Conservation (phyloP, 2,113 vertebrate species). For the Rhizomys pruinosus region DNA sequence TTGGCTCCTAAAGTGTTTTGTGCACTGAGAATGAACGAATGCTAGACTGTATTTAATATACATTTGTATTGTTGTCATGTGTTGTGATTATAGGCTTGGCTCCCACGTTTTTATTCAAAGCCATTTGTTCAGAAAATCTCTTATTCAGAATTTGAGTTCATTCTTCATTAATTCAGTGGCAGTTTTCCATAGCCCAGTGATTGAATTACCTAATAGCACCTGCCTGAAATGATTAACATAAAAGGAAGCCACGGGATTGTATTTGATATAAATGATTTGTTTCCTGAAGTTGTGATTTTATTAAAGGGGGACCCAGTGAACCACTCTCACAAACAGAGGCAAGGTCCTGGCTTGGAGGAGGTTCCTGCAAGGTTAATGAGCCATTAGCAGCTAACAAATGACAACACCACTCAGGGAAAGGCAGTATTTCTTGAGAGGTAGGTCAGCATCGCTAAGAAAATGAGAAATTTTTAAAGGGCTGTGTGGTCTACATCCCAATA, state of each 20-base stretch:
- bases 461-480: background rate
- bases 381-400: conserved; percentile 56
- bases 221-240: conserved; percentile 78
- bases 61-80: conserved; percentile 63
- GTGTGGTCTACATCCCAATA: background rate
- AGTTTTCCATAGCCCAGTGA: conserved; percentile 66
- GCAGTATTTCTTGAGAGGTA: conserved; percentile 5
- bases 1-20: conserved; percentile 14
- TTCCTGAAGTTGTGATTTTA: conserved; percentile 79
- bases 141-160: conserved; percentile 71
- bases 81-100: conserved; percentile 71
- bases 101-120: conserved; percentile 59
- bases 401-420: background rate
- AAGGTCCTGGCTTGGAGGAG: conserved; percentile 35
- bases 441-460: conserved; percentile 19
- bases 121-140: conserved; percentile 74
- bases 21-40: conserved; percentile 5
- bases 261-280: conserved; percentile 77
- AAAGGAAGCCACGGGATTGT: conserved; percentile 73
- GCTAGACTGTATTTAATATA: conserved; percentile 28
- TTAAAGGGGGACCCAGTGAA: conserved; percentile 71
- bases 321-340: conserved; percentile 21
- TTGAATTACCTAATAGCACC: conserved; percentile 80
- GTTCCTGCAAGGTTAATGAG: conserved; percentile 69
- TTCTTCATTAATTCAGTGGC: conserved; percentile 78